A percentile compares a stretch with the other conserved stretches of the same genome.
Conservation (phyloP, 2,113 vertebrate genomes). For the Tachycineta bicolor region DNA sequence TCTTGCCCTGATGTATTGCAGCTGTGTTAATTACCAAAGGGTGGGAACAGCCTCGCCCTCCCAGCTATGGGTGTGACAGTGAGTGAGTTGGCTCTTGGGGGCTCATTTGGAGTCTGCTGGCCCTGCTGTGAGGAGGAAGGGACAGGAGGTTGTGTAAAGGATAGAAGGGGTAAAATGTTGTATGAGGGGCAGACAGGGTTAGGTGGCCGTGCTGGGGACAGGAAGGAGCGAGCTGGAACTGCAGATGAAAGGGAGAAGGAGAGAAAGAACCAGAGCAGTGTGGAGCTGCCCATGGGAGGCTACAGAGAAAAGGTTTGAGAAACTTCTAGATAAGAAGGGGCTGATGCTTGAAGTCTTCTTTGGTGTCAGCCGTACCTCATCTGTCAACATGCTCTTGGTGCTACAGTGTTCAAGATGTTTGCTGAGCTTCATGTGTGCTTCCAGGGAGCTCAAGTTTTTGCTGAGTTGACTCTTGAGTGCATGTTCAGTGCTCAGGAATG, state of each 20-base stretch:
- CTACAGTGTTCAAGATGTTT: neutral
- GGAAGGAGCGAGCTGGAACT: neutral
- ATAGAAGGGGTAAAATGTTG: neutral
- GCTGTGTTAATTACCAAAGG: neutral
- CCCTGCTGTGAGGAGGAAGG: neutral
- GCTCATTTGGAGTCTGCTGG: neutral
- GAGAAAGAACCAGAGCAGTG: neutral
- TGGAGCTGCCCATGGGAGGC: neutral
- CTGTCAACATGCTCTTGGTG: neutral
- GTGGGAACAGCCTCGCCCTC: neutral
- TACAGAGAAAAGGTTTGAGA: neutral
- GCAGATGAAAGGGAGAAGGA: neutral
- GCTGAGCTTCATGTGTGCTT: neutral
- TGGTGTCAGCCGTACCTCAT: neutral
- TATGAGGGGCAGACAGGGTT: too few relatives aligned
- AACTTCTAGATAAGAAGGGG: neutral
- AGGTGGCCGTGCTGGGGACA: neutral
- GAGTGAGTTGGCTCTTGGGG: neutral
- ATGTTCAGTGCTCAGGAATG: neutral
- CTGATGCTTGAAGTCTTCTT: neutral
- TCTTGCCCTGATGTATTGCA: neutral
- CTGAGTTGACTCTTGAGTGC: neutral
- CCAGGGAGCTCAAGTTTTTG: neutral
- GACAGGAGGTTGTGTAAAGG: neutral
- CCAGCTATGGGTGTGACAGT: neutral